Evolutionary conservation across 2,113 vertebrate genomes (phyloP), one percentile per base, ranked within the genome.

Genomic region (Elachura formosa): DNA sequence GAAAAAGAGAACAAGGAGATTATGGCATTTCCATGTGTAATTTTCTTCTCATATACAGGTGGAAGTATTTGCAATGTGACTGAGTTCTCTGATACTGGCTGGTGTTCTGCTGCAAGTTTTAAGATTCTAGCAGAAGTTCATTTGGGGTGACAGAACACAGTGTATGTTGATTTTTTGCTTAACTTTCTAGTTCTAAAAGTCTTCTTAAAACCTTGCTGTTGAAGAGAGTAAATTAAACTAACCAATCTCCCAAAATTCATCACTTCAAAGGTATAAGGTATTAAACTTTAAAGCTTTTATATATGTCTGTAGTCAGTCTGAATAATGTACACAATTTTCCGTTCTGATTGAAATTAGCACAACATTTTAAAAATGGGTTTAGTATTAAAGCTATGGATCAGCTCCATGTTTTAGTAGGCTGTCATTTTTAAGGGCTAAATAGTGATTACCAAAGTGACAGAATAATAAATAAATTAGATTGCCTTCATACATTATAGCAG

Each of bases 391-490:
- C 3, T 48, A 14, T 40, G 51, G 16, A 8, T 28, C 82, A 78
- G 61, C 13, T 87, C 54, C n/a, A 43, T 43, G 19, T 73, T 87
- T 89, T 78, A 93, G 33, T 52, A 82, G n/a, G 23, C 56, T 82
- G 41, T 83, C 79, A 75, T 91, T 86, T 89, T 12, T 54, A 94
- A 97, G 89, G 46, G n/a, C 74, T 84, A 86, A 93, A 86, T 63
- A 68, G 52, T 79, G 67, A 90, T 89, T 87, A 96, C 38, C 8
- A 58, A 29, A 75, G 83, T 75, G 61, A 52, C 64, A 94, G 84
- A 74, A 46, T 55, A 92, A 87, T 93, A 95, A 94, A 91, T 90
- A 82, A 81, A 94, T 94, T 77, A 52, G 69, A 95, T 69, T 87
- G 43, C 28, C 8, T 84, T 89, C 86, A 93, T 93, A 72, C n/a